Evolutionary conservation across 2,888 invertebrate species (phyloP), one percentile per base, ranked within the genome.

Genomic region (Scaptomyza caliginosa): DNA sequence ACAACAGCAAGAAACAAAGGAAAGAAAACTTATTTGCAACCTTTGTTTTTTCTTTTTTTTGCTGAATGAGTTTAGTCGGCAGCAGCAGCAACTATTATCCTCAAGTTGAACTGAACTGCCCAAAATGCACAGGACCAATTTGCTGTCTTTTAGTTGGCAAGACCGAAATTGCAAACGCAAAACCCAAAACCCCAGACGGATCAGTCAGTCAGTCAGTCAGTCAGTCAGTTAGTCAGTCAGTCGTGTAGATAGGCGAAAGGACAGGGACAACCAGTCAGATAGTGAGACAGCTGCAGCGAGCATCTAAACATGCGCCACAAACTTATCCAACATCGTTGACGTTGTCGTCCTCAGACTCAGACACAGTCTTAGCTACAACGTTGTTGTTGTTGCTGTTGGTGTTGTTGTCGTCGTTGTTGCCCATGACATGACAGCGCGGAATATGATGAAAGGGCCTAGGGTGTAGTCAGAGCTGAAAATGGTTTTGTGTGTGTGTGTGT

Each of bases 361-460:
- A 11, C 16, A 32, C 39, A 49, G 51, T 21, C 21, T 4, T 11
- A 56, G 30, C 50, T 17, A 74, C 59, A 34, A 39, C 36, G 32
- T 32, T 19, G 45, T 46, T 7, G 46, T 48, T 52, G 63, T 49
- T 42, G 56, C 16, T 32, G 46, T 64, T 10, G 57, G 30, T 32
- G 62, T 45, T n/a, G 67, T 68, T 50, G 57, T 63, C 62, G 66
- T 67, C 60, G 78, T 54, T 68, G 73, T 63, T 78, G 68, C 64
- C 74, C 70, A 54, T 86, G 86, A 87, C 83, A 86, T 83, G 83
- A 87, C 88, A 87, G 88, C 77, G 88, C 88, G 88, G 88, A 86
- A 83, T 83, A 83, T 87, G 88, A 87, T 83, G 83, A 83, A 87
- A 83, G 88, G 87, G 87, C 82, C 85, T 64, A 67, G 77, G 63